These are phyloP conservation scores for Epinotia demarniana DNA, from an alignment of 2,888 invertebrate genomes.

Conservation along the genomic window DNA sequence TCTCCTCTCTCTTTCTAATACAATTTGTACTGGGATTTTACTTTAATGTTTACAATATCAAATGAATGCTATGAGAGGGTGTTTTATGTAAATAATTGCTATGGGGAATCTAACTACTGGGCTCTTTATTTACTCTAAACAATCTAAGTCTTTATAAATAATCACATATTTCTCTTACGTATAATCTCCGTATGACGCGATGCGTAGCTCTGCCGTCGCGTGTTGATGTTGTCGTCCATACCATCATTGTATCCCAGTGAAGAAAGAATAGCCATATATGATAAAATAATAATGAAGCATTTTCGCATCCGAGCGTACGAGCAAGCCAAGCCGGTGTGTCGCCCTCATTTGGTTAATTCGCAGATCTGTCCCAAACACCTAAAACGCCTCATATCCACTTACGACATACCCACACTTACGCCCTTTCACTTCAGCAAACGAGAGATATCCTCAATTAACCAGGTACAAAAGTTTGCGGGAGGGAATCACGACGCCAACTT, in stretches of 20 bases:
- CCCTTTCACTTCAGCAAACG: not conserved
- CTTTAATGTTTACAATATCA: too few species aligned
- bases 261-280: slow-evolving; percentile 23
- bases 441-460: slow-evolving; percentile 75
- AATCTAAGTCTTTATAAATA: too few species aligned
- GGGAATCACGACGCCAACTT: slow-evolving; percentile 76
- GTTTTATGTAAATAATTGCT: too few species aligned
- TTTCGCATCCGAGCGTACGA: slow-evolving; percentile 51
- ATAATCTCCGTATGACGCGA: too few species aligned
- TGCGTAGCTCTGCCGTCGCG: too few species aligned
- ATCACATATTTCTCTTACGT: too few species aligned
- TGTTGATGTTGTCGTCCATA: too few species aligned
- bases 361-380: slow-evolving; percentile 18
- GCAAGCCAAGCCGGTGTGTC: slow-evolving; percentile 55
- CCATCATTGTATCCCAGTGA: slow-evolving; percentile 6
- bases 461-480: slow-evolving; percentile 70
- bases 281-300: slow-evolving; percentile 38
- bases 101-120: too few species aligned
- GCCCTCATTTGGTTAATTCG: slow-evolving; percentile 82
- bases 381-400: not conserved
- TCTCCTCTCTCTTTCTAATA: too few species aligned
- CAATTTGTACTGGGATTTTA: too few species aligned
- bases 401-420: not conserved
- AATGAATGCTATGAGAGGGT: too few species aligned
- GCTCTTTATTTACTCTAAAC: too few species aligned